Evolutionary conservation across 2,113 vertebrate genomes (phyloP), one percentile per base, ranked within the genome.

Genomic region (Tichodroma muraria): DNA sequence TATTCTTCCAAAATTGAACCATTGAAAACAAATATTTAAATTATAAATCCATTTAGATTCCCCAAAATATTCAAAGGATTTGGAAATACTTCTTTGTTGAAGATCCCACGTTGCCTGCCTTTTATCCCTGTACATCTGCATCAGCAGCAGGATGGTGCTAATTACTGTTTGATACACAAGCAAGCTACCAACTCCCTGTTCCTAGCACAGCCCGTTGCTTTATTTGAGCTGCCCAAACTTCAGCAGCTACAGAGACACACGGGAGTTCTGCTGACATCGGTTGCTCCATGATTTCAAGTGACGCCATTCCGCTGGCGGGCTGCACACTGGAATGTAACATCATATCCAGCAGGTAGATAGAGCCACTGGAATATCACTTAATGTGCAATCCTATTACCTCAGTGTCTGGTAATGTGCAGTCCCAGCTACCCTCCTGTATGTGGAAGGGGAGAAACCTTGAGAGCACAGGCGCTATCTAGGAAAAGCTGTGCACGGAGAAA

Each of bases 351-450:
- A 95, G 85, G 88, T 89, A 97, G 93, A 95, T 86, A 86, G 53
- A 89, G 66, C 90, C 76, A 40, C 95, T 95, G 97, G 95, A 94
- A 95, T 95, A 94, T 65, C 92, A 91, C 80, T 97, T 92, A 92
- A 76, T n/a, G 56, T 22, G 42, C 37, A 19, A 82, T 95, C 89
- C 89, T 87, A 88, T 97, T 95, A 96, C 96, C 96, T 97, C 96
- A 96, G 93, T 92, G 97, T 96, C 96, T 97, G 87, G 96, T 88
- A 91, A 97, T 96, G 95, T 18, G 28, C 37, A n/a, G 61, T 42
- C 91, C 78, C 93, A 53, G 56, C 88, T 88, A 84, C 77, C 54
- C 77, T 91, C 63, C 79, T 38, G 49, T 38, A 82, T 72, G 37
- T 0, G 52, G 8, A 3, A 3, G 28, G 40, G 73, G 31, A 72